Conservation (phyloP, 1,140 invertebrate species). For the Drosophila lacteicornis region DNA sequence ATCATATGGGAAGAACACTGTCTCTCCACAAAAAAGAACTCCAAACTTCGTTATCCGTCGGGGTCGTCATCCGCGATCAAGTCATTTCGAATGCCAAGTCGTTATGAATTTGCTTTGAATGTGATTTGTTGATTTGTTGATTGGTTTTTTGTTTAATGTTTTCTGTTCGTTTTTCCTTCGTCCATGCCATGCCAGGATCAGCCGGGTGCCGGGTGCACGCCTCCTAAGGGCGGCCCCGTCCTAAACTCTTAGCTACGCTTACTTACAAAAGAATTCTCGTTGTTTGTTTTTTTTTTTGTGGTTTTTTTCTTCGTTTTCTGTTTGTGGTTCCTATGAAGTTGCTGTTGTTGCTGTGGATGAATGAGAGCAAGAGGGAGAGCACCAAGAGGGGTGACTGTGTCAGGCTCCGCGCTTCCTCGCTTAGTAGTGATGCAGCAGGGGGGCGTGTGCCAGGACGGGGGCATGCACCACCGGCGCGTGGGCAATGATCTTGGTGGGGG, state of each 20-base stretch:
- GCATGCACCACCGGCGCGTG: conserved; percentile 76
- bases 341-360: conserved; percentile 37
- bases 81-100: conserved; percentile 59
- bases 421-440: conserved; percentile 76
- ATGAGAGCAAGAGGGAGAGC: conserved; percentile 56
- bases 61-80: conserved; percentile 42
- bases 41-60: conserved; percentile 29
- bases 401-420: conserved; percentile 15
- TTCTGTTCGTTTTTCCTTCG: conserved; percentile 75
- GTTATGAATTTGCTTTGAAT: conserved; percentile 47
- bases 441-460: conserved; percentile 70
- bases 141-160: conserved; percentile 13
- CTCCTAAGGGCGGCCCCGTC: conserved; percentile 64
- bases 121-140: conserved; percentile 29
- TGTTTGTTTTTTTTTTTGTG: conserved; percentile 49
- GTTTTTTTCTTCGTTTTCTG: conserved; percentile 53
- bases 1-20: conserved; percentile 27
- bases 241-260: conserved; percentile 78
- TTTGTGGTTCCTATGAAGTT: conserved; percentile 69
- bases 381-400: conserved; percentile 51
- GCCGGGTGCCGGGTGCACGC: conserved; percentile 63
- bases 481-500: conserved; percentile 79
- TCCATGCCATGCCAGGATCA: conserved; percentile 82
- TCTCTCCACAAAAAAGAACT: conserved; percentile 15
- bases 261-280: conserved; percentile 66